These are phyloP conservation scores for Polypterus senegalus DNA, from an alignment of 2,113 vertebrate species.

Conservation along the genomic window DNA sequence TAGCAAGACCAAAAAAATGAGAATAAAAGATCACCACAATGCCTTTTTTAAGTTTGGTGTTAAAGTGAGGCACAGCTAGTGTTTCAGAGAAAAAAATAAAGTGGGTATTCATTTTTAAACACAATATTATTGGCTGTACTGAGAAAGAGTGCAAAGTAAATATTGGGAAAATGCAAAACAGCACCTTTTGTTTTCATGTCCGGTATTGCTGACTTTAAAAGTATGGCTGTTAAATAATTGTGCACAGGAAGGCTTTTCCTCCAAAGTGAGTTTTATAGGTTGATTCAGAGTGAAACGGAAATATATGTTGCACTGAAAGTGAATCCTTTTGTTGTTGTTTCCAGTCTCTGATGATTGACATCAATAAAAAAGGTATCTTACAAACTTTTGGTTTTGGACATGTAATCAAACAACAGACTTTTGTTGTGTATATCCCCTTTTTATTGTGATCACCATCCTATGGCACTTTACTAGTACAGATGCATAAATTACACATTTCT, in stretches of 20 bases:
- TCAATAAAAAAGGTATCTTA: too few species aligned
- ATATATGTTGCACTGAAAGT: background rate
- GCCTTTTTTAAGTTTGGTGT: constrained; percentile 71
- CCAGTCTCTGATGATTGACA: too few species aligned
- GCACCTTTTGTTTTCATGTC: background rate
- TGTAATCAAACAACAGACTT: too few species aligned
- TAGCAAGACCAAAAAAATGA: constrained; percentile 82
- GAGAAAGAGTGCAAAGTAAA: constrained; percentile 5
- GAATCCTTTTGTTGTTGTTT: background rate
- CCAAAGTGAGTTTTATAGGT: constrained; percentile 7
- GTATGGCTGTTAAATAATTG: too few species aligned
- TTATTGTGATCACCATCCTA: too few species aligned
- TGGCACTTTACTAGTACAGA: too few species aligned
- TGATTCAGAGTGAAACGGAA: constrained; percentile 4
- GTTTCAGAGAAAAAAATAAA: constrained; percentile 23
- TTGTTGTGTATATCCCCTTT: too few species aligned
- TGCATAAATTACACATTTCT: too few species aligned
- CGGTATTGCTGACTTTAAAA: too few species aligned
- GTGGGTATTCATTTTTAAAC: constrained; percentile 29
- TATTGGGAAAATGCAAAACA: background rate
- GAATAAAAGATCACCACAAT: constrained; percentile 74
- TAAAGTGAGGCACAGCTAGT: constrained; percentile 26
- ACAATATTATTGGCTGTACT: constrained; percentile 25
- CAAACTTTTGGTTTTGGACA: too few species aligned
- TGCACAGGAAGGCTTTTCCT: background rate